Evolutionary conservation across 2,888 invertebrate genomes (phyloP).

Genomic region (Psylliodes chrysocephalus): DNA sequence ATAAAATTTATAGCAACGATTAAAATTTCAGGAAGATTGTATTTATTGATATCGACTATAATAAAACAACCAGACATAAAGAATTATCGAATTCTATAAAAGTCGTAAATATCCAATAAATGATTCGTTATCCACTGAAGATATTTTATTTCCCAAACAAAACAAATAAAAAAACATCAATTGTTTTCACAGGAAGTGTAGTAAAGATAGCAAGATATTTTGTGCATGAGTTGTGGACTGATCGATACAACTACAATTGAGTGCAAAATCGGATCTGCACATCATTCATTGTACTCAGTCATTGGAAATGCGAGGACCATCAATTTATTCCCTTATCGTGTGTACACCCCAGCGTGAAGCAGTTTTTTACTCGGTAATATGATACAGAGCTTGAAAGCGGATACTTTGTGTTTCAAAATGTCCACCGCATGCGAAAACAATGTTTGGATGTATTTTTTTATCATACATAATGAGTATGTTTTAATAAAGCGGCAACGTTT

Average conservation of each 20-base stretch:
- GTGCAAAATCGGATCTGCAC: conserved; percentile 5
- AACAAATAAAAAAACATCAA: neutral
- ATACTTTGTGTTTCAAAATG: neutral
- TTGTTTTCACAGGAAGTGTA: neutral
- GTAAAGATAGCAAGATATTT: conserved; percentile 1
- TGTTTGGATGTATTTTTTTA: neutral
- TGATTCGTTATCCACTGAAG: neutral
- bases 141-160: neutral
- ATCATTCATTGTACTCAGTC: conserved; percentile 8
- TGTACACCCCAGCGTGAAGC: conserved; percentile 1
- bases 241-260: conserved; percentile 6
- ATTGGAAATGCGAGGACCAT: conserved; percentile 6
- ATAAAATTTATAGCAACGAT: too few species aligned
- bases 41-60: too few species aligned
- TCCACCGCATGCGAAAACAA: neutral
- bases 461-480: neutral
- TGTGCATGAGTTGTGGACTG: conserved; percentile 1
- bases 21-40: too few species aligned
- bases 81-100: too few species aligned
- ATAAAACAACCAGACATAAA: too few species aligned
- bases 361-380: neutral
- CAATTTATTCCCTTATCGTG: conserved; percentile 7
- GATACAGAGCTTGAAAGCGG: neutral
- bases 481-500: too few species aligned
- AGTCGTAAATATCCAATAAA: too few species aligned